phyloP scores from a whole-genome alignment of 1,140 invertebrate species.

The Drosophila paulistorum region DNA sequence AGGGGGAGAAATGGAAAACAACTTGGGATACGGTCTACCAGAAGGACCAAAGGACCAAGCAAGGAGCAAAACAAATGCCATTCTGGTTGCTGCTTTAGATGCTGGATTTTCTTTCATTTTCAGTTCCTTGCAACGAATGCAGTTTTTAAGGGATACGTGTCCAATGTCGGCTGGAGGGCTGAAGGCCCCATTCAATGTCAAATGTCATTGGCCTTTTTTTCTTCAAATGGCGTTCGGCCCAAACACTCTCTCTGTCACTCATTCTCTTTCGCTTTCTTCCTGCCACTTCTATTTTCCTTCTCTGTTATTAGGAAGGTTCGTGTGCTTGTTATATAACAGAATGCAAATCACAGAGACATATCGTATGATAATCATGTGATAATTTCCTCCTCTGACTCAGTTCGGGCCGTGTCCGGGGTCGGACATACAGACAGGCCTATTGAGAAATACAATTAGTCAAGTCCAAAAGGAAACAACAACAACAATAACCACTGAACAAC shows the following conservation, averaged over 20 bases:
- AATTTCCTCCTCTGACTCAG: constrained; percentile 62
- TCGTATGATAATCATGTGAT: constrained; percentile 74
- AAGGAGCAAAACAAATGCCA: constrained; percentile 25
- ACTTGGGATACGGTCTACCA: constrained; percentile 57
- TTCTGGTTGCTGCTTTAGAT: background rate
- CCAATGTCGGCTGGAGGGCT: constrained; percentile 13
- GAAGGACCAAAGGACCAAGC: constrained; percentile 32
- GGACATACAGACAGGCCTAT: constrained; percentile 10
- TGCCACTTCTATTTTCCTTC: background rate
- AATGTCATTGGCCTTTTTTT: constrained; percentile 72
- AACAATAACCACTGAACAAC: constrained; percentile 15
- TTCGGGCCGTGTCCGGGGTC: too few relatives aligned
- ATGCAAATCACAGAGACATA: constrained; percentile 18
- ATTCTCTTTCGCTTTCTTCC: background rate
- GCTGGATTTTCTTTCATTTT: constrained; percentile 19
- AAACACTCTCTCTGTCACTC: background rate
- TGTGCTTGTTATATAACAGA: constrained; percentile 1
- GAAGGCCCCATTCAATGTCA: constrained; percentile 1
- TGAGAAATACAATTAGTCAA: constrained; percentile 62
- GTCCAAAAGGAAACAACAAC: constrained; percentile 25
- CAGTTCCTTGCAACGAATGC: constrained; percentile 26
- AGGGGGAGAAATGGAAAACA: constrained; percentile 49
- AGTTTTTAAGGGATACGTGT: constrained; percentile 44
- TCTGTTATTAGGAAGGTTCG: background rate
- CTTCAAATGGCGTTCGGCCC: constrained; percentile 8